Conservation (phyloP, 64 coral and sea anemone species). For the Porites lutea region DNA sequence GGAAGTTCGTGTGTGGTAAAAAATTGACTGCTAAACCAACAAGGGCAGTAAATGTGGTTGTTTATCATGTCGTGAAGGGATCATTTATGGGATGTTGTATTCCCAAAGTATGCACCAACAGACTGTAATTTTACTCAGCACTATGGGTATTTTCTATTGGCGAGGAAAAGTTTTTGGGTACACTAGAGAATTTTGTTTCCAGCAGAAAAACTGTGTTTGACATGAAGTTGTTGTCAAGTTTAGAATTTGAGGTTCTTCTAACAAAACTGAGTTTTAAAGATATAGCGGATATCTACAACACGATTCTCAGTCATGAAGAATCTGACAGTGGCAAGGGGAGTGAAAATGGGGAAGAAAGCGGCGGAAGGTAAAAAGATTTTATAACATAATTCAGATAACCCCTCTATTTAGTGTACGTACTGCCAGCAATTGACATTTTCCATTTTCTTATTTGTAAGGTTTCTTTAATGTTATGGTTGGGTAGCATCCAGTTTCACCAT, state of each 20-base stretch:
- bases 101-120: background rate
- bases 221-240: background rate
- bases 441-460: no score
- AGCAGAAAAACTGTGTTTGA: background rate
- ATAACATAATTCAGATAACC: no score
- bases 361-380: no score
- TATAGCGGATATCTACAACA: no score
- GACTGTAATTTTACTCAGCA: slow-evolving; percentile 1
- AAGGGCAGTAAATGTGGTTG: background rate
- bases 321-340: no score
- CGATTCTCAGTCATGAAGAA: no score
- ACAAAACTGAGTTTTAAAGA: background rate
- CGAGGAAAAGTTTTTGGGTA: background rate
- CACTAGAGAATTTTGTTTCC: background rate
- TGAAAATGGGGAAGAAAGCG: no score
- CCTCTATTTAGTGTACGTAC: no score
- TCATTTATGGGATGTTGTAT: slow-evolving; percentile 4
- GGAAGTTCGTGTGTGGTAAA: background rate
- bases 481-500: no score
- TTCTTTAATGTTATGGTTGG: no score
- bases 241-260: background rate
- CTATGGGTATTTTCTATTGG: background rate
- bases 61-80: background rate
- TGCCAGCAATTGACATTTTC: no score
- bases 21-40: background rate